Conservation (phyloP, 2,797 vertebrate species). For the Gymnoscopelus microlampas region DNA sequence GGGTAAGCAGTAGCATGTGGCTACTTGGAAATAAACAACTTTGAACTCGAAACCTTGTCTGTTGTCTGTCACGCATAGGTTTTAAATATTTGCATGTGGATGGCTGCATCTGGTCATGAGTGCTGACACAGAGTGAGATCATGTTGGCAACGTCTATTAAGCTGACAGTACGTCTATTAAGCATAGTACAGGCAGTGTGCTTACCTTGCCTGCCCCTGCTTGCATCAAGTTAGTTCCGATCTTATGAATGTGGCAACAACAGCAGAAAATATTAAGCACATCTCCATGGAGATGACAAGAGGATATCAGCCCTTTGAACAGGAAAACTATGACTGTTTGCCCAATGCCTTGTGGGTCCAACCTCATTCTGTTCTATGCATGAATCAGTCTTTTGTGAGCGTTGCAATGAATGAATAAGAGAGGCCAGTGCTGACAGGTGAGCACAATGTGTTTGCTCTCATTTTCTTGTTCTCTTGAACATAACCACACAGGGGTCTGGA, state of each 20-base stretch:
- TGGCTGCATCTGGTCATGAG: slow-evolving; percentile 22
- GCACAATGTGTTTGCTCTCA: background rate
- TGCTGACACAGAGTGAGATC: background rate
- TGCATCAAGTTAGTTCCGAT: slow-evolving; percentile 33
- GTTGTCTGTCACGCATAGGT: slow-evolving; percentile 27
- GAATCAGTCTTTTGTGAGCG: slow-evolving; percentile 23
- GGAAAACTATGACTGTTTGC: background rate
- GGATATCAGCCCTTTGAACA: slow-evolving; percentile 4
- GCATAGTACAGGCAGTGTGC: background rate
- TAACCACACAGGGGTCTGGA: background rate
- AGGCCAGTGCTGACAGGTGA: slow-evolving; percentile 15
- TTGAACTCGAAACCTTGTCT: background rate
- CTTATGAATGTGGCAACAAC: slow-evolving; percentile 16
- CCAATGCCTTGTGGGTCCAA: slow-evolving; percentile 20
- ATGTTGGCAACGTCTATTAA: slow-evolving; percentile 31
- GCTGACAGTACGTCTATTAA: slow-evolving; percentile 21
- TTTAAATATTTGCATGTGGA: slow-evolving; percentile 44
- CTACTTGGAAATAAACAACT: no score
- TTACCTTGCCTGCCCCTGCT: slow-evolving; percentile 48
- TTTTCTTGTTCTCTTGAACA: background rate
- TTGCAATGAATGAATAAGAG: background rate
- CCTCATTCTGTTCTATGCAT: slow-evolving; percentile 3
- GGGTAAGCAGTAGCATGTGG: background rate
- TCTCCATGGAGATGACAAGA: slow-evolving; percentile 20
- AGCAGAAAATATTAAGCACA: slow-evolving; percentile 16